Percentiles rank a stretch among this genome's conserved stretches.
Evolutionary conservation across 2,888 invertebrate species (phyloP).

Genomic region (Dryocosmus kuriphilus): DNA sequence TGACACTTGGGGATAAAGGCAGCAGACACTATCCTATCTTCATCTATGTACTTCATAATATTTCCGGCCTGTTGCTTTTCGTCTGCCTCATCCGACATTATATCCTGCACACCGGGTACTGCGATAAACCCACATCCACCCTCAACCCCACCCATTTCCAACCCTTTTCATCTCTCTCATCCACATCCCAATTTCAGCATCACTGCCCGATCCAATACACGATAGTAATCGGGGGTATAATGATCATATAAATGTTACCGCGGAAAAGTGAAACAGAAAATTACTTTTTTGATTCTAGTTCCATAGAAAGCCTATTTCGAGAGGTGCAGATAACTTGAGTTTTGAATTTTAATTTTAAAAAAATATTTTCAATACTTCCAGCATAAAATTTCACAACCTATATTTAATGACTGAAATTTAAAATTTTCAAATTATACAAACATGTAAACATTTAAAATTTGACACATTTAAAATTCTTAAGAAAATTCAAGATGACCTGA

Average conservation of each 20-base stretch:
- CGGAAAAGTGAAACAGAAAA: constrained; percentile 25
- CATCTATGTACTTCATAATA: constrained; percentile 53
- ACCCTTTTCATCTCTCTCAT: not conserved
- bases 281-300: constrained; percentile 27
- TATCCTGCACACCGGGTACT: constrained; percentile 40
- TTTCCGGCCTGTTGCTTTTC: constrained; percentile 56
- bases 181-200: constrained; percentile 35
- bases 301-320: too few relatives aligned
- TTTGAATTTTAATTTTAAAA: too few relatives aligned
- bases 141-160: not conserved
- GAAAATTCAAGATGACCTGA: too few relatives aligned
- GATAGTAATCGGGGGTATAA: constrained; percentile 36
- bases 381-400: too few relatives aligned
- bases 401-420: too few relatives aligned
- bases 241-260: constrained; percentile 27
- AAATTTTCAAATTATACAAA: too few relatives aligned
- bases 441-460: too few relatives aligned
- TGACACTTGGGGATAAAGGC: constrained; percentile 38
- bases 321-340: too few relatives aligned
- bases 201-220: constrained; percentile 31
- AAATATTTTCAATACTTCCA: too few relatives aligned
- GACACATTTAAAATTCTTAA: too few relatives aligned
- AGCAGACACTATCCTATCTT: constrained; percentile 47
- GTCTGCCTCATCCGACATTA: constrained; percentile 36
- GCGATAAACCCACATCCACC: constrained; percentile 26